Conservation (phyloP, 2,888 invertebrate genomes). For the Dastarcus helophoroides region DNA sequence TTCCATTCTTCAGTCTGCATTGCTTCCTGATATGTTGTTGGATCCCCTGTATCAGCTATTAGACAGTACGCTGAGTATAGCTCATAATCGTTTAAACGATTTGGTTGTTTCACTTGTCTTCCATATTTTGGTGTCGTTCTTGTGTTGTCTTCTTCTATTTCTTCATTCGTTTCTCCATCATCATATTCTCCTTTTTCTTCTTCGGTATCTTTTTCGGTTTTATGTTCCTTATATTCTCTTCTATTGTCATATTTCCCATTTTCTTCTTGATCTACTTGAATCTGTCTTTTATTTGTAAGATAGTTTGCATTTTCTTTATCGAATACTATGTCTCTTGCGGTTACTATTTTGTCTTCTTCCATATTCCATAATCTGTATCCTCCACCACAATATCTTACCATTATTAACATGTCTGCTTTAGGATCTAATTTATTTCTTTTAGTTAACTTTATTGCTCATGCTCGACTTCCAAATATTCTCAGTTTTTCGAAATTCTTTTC, state of each 20-base stretch:
- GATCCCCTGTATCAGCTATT: slow-evolving; percentile 5
- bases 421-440: slow-evolving; percentile 17
- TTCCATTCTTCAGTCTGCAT: slow-evolving; percentile 10
- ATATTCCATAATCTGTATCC: slow-evolving; percentile 19
- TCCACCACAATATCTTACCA: slow-evolving; percentile 18
- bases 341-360: slow-evolving; percentile 13
- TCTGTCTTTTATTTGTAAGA: slow-evolving; percentile 8
- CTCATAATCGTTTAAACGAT: slow-evolving; percentile 12
- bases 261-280: slow-evolving; percentile 7
- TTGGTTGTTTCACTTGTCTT: slow-evolving; percentile 7
- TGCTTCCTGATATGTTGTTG: slow-evolving; percentile 6
- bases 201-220: no score
- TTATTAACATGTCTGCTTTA: slow-evolving; percentile 14
- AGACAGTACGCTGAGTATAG: slow-evolving; percentile 13
- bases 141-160: slow-evolving; percentile 7
- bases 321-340: slow-evolving; percentile 18
- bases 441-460: slow-evolving; percentile 15
- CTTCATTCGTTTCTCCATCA: slow-evolving; percentile 8
- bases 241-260: slow-evolving; percentile 17
- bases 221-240: no score
- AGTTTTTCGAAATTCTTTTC: slow-evolving; percentile 15
- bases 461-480: slow-evolving; percentile 17
- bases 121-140: no score
- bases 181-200: slow-evolving; percentile 9
- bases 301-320: slow-evolving; percentile 13